Evolutionary conservation across 2,113 vertebrate species (phyloP), one percentile per base, ranked within the genome.

Genomic region (Brachypteracias leptosomus): DNA sequence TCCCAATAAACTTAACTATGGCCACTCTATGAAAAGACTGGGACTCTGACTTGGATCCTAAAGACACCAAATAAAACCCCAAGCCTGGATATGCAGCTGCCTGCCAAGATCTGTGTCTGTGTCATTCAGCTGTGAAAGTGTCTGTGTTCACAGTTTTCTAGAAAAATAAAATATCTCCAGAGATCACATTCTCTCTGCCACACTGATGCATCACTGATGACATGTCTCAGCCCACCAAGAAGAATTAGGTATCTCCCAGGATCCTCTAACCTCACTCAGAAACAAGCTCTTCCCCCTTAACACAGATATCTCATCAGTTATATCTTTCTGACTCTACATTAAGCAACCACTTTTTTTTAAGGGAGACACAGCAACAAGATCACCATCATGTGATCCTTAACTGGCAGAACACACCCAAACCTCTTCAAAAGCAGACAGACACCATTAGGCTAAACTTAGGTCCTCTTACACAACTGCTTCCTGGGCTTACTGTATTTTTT

Each of bases 361-460:
- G n/a, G 21, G 24, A 35, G 33, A 17, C 19, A 22, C 20, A 29
- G 22, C 11, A 46, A 20, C 4, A 10, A 28, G 54, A 28, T 35
- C 3, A 35, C 29, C 35, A 19, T 28, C 33, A 10, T 24, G 44
- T 52, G 52, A 44, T 57, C 38, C 65, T 63, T 9, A 31, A 47
- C 2, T 29, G 42, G 52, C 66, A 89, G 84, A 75, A 58, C 57
- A 31, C 44, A 6, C 44, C 35, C 31, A 36, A 7, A 57, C 21
- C 70, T 87, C 84, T 87, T 47, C 28, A 42, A 88, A 90, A 94
- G 66, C 73, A 73, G 61, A 26, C 22, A 74, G 16, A 57, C 29
- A 75, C 11, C 31, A 47, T 3, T 51, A 55, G 67, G 42, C 40
- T 72, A 26, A 35, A 22, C 4, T 61, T 19, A 33, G 49, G 72